Conservation (phyloP, 2,888 invertebrate species). For the Pyrgus malvae region DNA sequence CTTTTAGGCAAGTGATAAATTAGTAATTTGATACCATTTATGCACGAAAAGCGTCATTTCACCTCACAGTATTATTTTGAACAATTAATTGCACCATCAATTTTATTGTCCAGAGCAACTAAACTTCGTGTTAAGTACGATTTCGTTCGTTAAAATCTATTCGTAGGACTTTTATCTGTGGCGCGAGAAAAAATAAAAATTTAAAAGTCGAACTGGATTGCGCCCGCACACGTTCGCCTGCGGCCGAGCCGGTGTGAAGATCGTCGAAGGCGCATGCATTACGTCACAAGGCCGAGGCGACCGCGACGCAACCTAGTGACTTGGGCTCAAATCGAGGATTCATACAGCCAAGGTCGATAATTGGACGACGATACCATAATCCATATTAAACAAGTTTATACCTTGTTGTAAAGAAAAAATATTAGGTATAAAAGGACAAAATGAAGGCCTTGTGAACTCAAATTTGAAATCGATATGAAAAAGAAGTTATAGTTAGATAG, state of each 20-base stretch:
- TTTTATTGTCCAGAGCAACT: not conserved
- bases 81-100: not conserved
- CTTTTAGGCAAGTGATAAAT: not conserved
- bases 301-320: slow-evolving; percentile 48
- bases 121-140: not conserved
- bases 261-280: slow-evolving; percentile 55
- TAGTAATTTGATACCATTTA: not conserved
- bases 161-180: not conserved
- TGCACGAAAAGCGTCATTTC: not conserved
- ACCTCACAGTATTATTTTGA: slow-evolving; percentile 1
- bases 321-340: slow-evolving; percentile 54
- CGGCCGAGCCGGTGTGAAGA: slow-evolving; percentile 52
- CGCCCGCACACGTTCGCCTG: slow-evolving; percentile 58
- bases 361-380: slow-evolving; percentile 32
- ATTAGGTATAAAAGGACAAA: too few relatives aligned
- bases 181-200: slow-evolving; percentile 34
- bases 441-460: too few relatives aligned
- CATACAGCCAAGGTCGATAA: slow-evolving; percentile 56
- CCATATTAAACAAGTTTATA: not conserved
- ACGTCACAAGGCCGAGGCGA: slow-evolving; percentile 64
- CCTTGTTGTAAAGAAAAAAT: too few relatives aligned
- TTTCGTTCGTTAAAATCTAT: not conserved
- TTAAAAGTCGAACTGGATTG: slow-evolving; percentile 40
- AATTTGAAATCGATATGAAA: too few relatives aligned
- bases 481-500: too few relatives aligned